phyloP scores from a whole-genome alignment of 2,113 vertebrate genomes.

The Okapia johnstoni region DNA sequence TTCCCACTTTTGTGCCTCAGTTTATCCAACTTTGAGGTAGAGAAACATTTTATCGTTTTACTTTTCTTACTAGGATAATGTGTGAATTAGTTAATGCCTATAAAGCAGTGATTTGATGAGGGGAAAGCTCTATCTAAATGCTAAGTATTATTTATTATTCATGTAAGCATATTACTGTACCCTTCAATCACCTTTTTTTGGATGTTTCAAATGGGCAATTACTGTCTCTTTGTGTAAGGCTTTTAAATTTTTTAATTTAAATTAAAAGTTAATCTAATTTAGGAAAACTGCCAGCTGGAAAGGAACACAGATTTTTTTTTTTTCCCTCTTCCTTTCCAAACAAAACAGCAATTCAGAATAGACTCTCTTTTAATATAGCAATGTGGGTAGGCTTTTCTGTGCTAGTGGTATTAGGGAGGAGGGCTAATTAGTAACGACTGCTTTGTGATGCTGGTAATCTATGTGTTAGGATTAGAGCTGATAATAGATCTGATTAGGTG shows the following conservation, averaged over 20 bases:
- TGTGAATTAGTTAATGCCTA: conserved; percentile 67
- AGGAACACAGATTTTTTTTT: conserved; percentile 48
- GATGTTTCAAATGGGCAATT: conserved; percentile 77
- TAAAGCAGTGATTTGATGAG: conserved; percentile 72
- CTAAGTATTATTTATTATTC: conserved; percentile 77
- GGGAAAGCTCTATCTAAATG: conserved; percentile 69
- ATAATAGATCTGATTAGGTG: conserved; percentile 71
- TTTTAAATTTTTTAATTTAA: conserved; percentile 75
- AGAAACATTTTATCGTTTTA: conserved; percentile 17
- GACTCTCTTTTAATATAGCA: conserved; percentile 50
- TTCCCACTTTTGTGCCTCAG: conserved; percentile 11
- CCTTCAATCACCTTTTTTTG: conserved; percentile 75
- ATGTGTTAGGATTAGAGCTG: conserved; percentile 64
- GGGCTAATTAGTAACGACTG: conserved; percentile 64
- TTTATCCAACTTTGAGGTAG: conserved; percentile 43
- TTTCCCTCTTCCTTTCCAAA: conserved; percentile 12
- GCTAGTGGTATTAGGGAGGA: conserved; percentile 40
- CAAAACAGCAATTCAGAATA: conserved; percentile 68
- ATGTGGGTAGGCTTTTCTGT: conserved; percentile 49
- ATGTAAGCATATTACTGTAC: conserved; percentile 75
- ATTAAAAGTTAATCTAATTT: conserved; percentile 79
- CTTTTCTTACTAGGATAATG: conserved; percentile 51
- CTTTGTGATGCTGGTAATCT: conserved; percentile 63
- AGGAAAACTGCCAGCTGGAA: conserved; percentile 74
- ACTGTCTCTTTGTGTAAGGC: conserved; percentile 74